These are phyloP conservation scores for Sebastes cheni DNA, from an alignment of 2,797 vertebrate genomes.

Conservation along the genomic window DNA sequence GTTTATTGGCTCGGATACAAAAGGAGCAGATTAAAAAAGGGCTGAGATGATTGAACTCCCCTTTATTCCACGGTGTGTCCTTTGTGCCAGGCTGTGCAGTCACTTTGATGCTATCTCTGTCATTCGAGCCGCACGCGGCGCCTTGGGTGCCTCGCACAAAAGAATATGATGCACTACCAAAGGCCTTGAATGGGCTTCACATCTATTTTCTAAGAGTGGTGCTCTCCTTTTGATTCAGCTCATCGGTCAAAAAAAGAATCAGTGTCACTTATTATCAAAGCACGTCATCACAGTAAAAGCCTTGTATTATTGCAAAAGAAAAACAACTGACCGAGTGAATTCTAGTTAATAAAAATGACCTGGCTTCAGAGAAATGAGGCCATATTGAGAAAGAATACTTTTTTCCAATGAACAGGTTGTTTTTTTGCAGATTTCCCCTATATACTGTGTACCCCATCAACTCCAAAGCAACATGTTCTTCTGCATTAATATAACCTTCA, in stretches of 20 bases:
- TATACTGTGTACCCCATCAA: neutral
- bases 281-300: constrained; percentile 47
- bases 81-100: constrained; percentile 73
- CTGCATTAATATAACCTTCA: constrained; percentile 28
- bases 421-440: neutral
- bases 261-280: constrained; percentile 63
- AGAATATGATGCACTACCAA: constrained; percentile 72
- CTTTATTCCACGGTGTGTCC: constrained; percentile 72
- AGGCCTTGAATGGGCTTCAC: constrained; percentile 58
- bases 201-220: constrained; percentile 51
- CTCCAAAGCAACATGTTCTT: constrained; percentile 14
- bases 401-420: neutral
- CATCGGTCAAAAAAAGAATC: constrained; percentile 2
- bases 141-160: constrained; percentile 71
- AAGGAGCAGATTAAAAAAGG: constrained; percentile 75
- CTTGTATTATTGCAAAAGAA: constrained; percentile 35
- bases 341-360: constrained; percentile 28
- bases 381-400: neutral
- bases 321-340: constrained; percentile 43
- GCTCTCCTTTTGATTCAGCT: constrained; percentile 57
- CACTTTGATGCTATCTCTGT: constrained; percentile 79
- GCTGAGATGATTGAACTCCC: constrained; percentile 75
- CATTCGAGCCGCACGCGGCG: constrained; percentile 52
- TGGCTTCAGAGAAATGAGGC: neutral
- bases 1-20: constrained; percentile 74